Percentiles rank a stretch among this genome's conserved stretches.
phyloP scores from a whole-genome alignment of 2,888 invertebrate species.

The Odontomyia ornata region DNA sequence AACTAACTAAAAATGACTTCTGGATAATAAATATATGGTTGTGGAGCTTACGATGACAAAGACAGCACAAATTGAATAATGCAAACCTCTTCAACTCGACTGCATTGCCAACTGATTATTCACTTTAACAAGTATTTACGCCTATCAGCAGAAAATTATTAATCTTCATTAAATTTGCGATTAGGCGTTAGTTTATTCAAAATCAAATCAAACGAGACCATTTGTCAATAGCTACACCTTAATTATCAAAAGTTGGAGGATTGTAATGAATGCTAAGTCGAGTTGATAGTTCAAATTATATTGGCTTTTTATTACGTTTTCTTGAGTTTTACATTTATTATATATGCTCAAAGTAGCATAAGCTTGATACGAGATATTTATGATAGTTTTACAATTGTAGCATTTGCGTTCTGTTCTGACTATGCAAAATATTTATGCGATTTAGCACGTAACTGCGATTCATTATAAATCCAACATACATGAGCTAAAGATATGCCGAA shows the following conservation, averaged over 20 bases:
- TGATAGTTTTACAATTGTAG: neutral
- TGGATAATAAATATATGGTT: neutral
- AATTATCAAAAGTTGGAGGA: neutral
- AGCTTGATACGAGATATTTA: constrained; percentile 30
- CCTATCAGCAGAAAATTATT: no score
- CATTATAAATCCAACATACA: constrained; percentile 13
- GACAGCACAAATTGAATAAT: constrained; percentile 44
- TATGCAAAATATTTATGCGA: neutral
- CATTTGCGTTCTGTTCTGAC: neutral
- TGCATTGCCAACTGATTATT: neutral
- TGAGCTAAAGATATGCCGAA: no score
- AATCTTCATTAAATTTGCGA: no score
- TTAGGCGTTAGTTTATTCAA: no score
- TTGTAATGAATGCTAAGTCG: neutral
- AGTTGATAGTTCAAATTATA: neutral
- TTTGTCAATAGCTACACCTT: no score
- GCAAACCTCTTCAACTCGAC: constrained; percentile 20
- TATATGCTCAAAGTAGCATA: constrained; percentile 4
- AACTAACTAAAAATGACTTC: no score
- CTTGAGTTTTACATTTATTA: neutral
- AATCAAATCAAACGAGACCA: no score
- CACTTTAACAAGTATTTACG: neutral
- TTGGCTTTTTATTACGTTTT: neutral
- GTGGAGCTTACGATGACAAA: constrained; percentile 14
- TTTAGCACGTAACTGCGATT: neutral